phyloP scores from a whole-genome alignment of 2,113 vertebrate genomes.

The Melanerpes aurifrons region DNA sequence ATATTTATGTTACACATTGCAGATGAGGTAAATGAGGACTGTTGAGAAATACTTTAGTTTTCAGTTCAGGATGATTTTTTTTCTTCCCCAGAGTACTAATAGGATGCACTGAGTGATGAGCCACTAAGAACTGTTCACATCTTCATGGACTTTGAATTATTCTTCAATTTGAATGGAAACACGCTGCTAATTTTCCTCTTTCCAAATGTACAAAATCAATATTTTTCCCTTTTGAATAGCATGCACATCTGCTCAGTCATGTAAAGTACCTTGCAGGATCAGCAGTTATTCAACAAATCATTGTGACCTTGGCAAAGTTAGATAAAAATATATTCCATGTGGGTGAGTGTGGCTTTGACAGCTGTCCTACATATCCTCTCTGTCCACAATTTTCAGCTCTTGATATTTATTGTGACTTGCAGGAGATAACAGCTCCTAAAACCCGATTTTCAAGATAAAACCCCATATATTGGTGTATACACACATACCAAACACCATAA shows the following conservation, averaged over 20 bases:
- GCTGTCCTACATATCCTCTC: not conserved
- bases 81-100: not conserved
- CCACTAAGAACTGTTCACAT: not conserved
- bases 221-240: not conserved
- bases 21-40: not conserved
- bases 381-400: not conserved
- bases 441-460: not conserved
- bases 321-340: not conserved
- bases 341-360: not conserved
- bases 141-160: not conserved
- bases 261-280: not conserved
- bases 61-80: not conserved
- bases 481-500: not conserved
- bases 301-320: not conserved
- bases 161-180: not conserved
- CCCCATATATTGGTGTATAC: not conserved
- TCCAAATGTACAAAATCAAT: not conserved
- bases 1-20: not conserved
- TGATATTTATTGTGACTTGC: not conserved
- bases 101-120: not conserved
- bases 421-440: not conserved
- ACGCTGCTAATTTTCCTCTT: not conserved
- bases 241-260: not conserved
- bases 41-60: not conserved
- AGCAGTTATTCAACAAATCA: not conserved